A percentile compares a stretch with the other conserved stretches of the same genome.
phyloP scores from a whole-genome alignment of 2,113 vertebrate species.

The Coturnix japonica region DNA sequence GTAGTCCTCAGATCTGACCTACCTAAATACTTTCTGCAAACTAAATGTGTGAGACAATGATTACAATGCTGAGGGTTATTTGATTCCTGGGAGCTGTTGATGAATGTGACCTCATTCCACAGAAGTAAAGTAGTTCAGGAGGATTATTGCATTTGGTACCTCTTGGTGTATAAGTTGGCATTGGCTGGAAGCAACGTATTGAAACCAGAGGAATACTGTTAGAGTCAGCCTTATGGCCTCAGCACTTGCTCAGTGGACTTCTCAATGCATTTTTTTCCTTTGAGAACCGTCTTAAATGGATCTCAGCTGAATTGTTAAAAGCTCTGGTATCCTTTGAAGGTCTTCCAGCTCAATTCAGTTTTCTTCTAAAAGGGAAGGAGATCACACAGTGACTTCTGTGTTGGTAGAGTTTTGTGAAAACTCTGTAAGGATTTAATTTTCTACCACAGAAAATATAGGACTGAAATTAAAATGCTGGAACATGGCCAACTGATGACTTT shows the following conservation, averaged over 20 bases:
- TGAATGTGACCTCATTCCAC: neutral
- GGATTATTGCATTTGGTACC: neutral
- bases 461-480: neutral
- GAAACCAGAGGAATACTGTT: neutral
- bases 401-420: neutral
- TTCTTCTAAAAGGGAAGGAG: neutral
- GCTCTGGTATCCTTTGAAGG: neutral
- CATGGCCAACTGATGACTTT: neutral
- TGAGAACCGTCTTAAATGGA: neutral
- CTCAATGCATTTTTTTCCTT: neutral
- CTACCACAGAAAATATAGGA: neutral
- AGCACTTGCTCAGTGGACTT: neutral
- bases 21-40: neutral
- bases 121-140: neutral
- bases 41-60: neutral
- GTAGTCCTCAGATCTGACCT: neutral
- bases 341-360: neutral
- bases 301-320: neutral
- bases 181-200: neutral
- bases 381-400: neutral
- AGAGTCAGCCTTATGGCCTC: neutral
- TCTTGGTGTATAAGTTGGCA: neutral
- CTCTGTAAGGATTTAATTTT: neutral
- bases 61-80: neutral
- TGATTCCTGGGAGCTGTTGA: neutral